Evolutionary conservation across 2,113 vertebrate genomes (phyloP).

Genomic region (Odocoileus virginianus): DNA sequence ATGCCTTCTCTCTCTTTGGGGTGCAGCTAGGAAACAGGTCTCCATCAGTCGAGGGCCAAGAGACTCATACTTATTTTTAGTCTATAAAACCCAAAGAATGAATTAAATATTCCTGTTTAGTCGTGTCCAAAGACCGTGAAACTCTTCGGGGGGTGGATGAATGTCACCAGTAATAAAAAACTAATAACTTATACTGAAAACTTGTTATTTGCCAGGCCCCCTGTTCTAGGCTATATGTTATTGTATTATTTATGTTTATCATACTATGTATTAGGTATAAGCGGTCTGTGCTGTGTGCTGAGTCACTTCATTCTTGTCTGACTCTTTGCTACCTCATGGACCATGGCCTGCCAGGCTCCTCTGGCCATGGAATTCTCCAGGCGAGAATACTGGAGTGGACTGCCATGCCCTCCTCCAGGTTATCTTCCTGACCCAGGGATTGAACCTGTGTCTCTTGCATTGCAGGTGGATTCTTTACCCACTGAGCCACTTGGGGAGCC

Average conservation of each 20-base stretch:
- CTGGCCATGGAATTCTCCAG: not conserved
- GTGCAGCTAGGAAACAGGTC: not conserved
- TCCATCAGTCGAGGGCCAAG: not conserved
- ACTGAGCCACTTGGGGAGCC: not conserved
- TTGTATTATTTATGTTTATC: not conserved
- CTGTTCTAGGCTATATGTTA: not conserved
- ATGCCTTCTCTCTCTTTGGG: not conserved
- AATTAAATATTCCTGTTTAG: not conserved
- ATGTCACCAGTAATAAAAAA: constrained; percentile 5
- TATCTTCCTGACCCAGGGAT: not conserved
- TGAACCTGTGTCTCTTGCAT: not conserved
- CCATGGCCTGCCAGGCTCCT: not conserved
- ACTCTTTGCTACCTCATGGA: not conserved
- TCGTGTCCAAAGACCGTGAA: not conserved
- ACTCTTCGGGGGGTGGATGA: not conserved
- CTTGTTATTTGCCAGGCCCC: not conserved
- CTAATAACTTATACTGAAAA: not conserved
- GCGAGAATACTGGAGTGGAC: not conserved
- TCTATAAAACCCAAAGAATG: constrained; percentile 7
- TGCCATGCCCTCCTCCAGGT: not conserved
- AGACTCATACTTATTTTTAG: constrained; percentile 1
- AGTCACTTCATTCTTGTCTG: not conserved
- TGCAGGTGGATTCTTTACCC: not conserved
- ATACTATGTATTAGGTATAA: not conserved
- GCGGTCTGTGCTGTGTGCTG: not conserved